Percentiles rank a stretch among this genome's conserved stretches.
Evolutionary conservation across 2,797 vertebrate genomes (phyloP).

Genomic region (Gymnothorax javanicus): DNA sequence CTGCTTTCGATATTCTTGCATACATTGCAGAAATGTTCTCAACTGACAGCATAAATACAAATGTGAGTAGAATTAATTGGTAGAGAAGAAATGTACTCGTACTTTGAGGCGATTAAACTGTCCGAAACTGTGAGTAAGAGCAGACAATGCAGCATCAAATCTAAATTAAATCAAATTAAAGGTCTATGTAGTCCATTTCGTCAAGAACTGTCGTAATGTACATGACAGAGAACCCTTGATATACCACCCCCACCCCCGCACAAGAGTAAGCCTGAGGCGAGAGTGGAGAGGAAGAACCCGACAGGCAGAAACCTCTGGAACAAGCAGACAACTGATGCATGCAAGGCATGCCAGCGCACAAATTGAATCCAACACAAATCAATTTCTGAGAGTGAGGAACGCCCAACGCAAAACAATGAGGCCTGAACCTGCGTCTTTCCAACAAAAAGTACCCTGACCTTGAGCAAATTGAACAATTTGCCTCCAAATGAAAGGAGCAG

Average conservation of each 20-base stretch:
- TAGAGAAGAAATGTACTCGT: background rate
- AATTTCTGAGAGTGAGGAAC: slow-evolving; percentile 43
- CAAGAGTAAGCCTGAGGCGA: no score
- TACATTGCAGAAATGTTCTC: background rate
- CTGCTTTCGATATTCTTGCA: background rate
- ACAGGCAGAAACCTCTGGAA: background rate
- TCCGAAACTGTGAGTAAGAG: background rate
- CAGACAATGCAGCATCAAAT: background rate
- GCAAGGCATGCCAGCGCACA: background rate
- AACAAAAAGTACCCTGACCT: slow-evolving; percentile 20
- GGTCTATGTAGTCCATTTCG: no score
- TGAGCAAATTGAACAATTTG: slow-evolving; percentile 38
- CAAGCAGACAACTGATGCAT: background rate
- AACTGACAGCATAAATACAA: background rate
- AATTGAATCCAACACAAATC: slow-evolving; percentile 37
- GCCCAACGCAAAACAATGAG: slow-evolving; percentile 28
- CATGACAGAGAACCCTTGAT: no score
- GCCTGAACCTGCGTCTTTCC: slow-evolving; percentile 20
- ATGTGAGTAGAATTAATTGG: background rate
- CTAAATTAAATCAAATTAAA: no score
- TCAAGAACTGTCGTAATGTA: no score
- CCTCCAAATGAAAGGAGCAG: slow-evolving; percentile 52
- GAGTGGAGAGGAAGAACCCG: no score
- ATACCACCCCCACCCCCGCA: no score
- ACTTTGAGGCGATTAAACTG: no score